These are phyloP conservation scores for Azemiops feae DNA, from an alignment of 2,113 vertebrate genomes.

Conservation along the genomic window DNA sequence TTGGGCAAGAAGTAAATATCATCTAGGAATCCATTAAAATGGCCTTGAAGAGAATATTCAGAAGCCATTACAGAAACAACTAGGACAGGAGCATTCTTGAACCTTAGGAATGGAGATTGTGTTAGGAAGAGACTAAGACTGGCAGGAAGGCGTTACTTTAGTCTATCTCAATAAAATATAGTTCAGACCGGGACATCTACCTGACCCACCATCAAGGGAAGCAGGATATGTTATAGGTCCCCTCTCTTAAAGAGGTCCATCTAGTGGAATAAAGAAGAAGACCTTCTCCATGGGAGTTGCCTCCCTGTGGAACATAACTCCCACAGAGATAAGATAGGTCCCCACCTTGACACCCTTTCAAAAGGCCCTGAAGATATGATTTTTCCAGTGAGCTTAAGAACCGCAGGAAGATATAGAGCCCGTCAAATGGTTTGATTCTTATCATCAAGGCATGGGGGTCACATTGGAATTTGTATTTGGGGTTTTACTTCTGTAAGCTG, in stretches of 20 bases:
- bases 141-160: background rate
- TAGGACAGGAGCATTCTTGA: background rate
- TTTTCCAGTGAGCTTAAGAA: background rate
- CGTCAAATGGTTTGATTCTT: background rate
- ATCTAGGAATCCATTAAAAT: background rate
- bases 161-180: background rate
- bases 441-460: background rate
- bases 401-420: background rate
- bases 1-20: background rate
- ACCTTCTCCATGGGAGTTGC: background rate
- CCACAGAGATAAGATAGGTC: background rate
- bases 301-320: background rate
- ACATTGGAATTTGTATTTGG: background rate
- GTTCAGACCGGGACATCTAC: background rate
- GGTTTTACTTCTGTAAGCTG: background rate
- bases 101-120: background rate
- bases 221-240: background rate
- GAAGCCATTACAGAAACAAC: background rate
- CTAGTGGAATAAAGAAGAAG: background rate
- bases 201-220: background rate
- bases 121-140: background rate
- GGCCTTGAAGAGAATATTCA: background rate
- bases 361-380: background rate
- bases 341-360: background rate
- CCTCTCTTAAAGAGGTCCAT: background rate